phyloP scores from a whole-genome alignment of 2,888 invertebrate species.

The Tiphia femorata region DNA sequence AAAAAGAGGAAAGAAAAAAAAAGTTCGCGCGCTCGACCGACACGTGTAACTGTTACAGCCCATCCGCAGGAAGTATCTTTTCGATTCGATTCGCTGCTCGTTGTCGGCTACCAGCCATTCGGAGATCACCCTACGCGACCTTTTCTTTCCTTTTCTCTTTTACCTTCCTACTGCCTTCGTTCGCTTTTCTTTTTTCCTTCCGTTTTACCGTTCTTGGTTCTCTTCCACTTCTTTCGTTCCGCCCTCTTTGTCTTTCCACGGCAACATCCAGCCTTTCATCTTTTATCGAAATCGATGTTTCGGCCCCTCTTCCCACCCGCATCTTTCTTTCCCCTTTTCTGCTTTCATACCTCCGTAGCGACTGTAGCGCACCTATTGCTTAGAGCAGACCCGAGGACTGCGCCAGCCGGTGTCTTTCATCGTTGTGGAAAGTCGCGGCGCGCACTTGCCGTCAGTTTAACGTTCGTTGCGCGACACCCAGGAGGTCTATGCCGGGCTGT shows the following conservation, averaged over 20 bases:
- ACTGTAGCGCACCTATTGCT: neutral
- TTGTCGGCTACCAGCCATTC: too few relatives aligned
- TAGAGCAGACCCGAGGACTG: too few relatives aligned
- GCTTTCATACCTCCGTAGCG: neutral
- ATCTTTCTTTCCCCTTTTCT: neutral
- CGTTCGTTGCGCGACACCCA: too few relatives aligned
- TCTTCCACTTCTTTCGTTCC: neutral
- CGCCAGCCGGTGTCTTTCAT: too few relatives aligned
- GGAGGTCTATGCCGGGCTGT: too few relatives aligned
- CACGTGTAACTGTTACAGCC: neutral
- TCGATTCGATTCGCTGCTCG: too few relatives aligned
- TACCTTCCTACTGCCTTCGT: too few relatives aligned
- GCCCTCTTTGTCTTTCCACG: neutral
- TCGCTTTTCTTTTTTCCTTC: neutral
- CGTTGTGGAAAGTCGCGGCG: too few relatives aligned
- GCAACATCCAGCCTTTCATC: neutral
- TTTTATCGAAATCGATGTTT: neutral
- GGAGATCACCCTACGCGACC: too few relatives aligned
- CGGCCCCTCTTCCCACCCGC: neutral
- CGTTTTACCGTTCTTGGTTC: neutral
- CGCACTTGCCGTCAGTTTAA: too few relatives aligned
- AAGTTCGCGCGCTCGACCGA: slow-evolving; percentile 8
- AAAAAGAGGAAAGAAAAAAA: slow-evolving; percentile 17
- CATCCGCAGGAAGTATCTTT: slow-evolving; percentile 1
- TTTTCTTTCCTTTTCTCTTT: too few relatives aligned